Evolutionary conservation across 64 coral and sea anemone genomes (phyloP).

Genomic region (Actinia tenebrosa): DNA sequence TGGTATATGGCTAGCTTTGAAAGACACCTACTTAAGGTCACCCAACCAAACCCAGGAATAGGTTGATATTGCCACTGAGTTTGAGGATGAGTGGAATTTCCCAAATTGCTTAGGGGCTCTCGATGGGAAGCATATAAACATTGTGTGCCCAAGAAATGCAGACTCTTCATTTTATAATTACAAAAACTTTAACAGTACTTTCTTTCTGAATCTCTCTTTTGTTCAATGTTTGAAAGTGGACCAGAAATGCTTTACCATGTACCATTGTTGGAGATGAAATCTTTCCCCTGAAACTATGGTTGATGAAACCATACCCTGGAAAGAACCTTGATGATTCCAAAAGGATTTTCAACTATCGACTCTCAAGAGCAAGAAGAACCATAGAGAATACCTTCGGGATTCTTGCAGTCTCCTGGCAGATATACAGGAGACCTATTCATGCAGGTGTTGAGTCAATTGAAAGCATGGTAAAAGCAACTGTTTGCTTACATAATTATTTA

Average conservation of each 20-base stretch:
- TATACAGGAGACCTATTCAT: neutral
- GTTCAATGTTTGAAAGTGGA: neutral
- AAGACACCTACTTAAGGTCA: neutral
- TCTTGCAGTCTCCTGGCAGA: neutral
- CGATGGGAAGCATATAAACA: neutral
- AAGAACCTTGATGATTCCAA: neutral
- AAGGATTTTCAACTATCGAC: neutral
- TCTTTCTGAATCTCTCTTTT: no score
- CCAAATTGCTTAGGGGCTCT: neutral
- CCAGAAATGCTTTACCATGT: neutral
- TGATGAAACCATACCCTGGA: neutral
- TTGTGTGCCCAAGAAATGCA: neutral
- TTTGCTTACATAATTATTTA: slow-evolving; percentile 63
- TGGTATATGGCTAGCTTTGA: no score
- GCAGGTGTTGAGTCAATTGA: slow-evolving; percentile 47
- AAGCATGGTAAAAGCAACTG: slow-evolving; percentile 22
- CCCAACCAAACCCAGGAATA: neutral
- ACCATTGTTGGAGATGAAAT: neutral
- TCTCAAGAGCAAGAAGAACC: neutral
- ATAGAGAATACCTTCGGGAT: neutral
- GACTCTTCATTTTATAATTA: neutral
- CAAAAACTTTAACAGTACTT: neutral
- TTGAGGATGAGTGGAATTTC: slow-evolving; percentile 4
- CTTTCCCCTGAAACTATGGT: neutral
- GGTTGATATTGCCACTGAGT: neutral